Evolutionary conservation across 2,113 vertebrate species (phyloP).

Genomic region (Poeciliopsis turrubarensis): DNA sequence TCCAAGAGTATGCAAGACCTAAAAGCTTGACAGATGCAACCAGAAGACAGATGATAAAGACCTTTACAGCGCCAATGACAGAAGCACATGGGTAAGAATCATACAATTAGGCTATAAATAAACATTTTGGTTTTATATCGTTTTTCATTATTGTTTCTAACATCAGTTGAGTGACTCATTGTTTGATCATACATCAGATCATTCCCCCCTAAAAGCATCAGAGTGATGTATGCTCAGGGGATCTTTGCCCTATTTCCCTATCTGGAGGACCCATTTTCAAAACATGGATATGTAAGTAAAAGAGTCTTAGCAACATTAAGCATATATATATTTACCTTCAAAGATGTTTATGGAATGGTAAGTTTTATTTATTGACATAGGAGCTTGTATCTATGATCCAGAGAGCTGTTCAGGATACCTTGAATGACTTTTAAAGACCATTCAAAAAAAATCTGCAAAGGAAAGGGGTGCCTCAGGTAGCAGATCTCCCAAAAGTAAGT

Average conservation of each 20-base stretch:
- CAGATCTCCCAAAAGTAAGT: conserved; percentile 24
- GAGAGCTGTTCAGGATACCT: conserved; percentile 6
- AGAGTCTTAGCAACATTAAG: not conserved
- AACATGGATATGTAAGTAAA: conserved; percentile 18
- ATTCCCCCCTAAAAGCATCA: not conserved
- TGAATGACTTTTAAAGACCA: conserved; percentile 12
- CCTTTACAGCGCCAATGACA: conserved; percentile 24
- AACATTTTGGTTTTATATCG: not conserved
- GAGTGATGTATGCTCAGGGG: too few species aligned
- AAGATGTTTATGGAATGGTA: not conserved
- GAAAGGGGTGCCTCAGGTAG: not conserved
- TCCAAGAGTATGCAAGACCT: not conserved
- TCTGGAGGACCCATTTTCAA: too few species aligned
- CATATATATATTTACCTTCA: not conserved
- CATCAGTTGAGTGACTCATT: not conserved
- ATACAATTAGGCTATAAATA: conserved; percentile 1
- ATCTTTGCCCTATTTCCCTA: too few species aligned
- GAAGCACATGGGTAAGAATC: conserved; percentile 19
- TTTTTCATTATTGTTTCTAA: not conserved
- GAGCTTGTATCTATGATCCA: conserved; percentile 1
- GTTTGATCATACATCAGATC: not conserved
- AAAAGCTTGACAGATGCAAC: conserved; percentile 21
- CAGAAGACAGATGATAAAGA: conserved; percentile 35
- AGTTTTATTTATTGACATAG: conserved; percentile 15
- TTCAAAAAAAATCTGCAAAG: conserved; percentile 5